phyloP scores from a whole-genome alignment of 1,140 invertebrate species.

The Mactra quadrangularis region DNA sequence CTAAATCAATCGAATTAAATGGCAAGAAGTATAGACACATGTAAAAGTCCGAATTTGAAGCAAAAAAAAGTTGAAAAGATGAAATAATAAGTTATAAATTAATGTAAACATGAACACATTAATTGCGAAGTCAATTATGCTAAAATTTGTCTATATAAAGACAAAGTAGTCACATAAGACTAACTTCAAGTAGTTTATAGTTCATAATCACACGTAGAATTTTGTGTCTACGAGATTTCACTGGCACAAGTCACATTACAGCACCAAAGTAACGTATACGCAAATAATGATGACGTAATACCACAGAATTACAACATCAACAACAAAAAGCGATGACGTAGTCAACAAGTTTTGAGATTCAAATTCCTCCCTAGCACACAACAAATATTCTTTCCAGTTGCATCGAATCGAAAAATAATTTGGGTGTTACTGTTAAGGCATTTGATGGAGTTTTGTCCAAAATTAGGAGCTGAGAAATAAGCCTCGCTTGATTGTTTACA shows the following conservation, averaged over 20 bases:
- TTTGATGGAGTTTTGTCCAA: background rate
- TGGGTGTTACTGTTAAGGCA: background rate
- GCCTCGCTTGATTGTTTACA: background rate
- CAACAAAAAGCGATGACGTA: background rate
- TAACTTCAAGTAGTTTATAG: too few relatives aligned
- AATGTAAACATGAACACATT: too few relatives aligned
- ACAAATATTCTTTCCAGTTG: background rate
- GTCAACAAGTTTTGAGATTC: constrained; percentile 21
- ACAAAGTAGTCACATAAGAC: too few relatives aligned
- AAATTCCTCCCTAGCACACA: background rate
- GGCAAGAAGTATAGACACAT: too few relatives aligned
- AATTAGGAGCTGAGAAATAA: constrained; percentile 1
- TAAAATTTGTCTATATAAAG: too few relatives aligned
- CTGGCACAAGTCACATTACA: constrained; percentile 31
- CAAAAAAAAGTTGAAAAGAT: too few relatives aligned
- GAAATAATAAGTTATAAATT: too few relatives aligned
- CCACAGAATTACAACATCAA: constrained; percentile 15
- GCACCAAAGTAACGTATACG: constrained; percentile 16
- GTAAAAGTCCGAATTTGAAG: too few relatives aligned
- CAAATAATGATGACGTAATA: constrained; percentile 7
- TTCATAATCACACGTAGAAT: too few relatives aligned
- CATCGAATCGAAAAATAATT: background rate
- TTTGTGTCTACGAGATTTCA: background rate
- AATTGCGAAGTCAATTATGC: too few relatives aligned
- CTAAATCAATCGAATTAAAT: too few relatives aligned